Base-by-base conservation (phyloP, 37 sponge, comb jelly and placozoan genomes). In the Haliclona indistincta region DNA sequence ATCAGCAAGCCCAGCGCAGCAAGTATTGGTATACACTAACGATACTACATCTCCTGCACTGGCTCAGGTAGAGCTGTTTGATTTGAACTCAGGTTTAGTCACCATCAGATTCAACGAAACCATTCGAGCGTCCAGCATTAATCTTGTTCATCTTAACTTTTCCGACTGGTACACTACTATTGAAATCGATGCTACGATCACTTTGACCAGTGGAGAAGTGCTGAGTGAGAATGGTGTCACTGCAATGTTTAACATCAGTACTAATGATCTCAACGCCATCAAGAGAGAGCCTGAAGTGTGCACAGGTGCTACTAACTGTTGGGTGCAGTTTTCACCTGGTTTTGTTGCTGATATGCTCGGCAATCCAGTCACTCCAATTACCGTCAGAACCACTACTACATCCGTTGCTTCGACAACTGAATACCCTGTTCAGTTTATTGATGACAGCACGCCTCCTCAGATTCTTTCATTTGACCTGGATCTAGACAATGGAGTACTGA, bases 261-360 rank as follows among this genome's bases (percentile, higher is more conserved):
- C 56, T 2, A 37, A 56, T 10, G 94, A 89, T 54, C 76, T 89
- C 33, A 81, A 81, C 64, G 47, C 37, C 47, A 80, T 94, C 38
- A 94, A 94, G 68, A 38, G 47, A n/a, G 55, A 77, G 8, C 43
- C 63, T 20, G 45, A 17, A 23, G 29, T 94, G n/a, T 95, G 96
- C 74, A 63, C 70, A 6, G 28, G 41, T 43, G 67, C 61, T 8
- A 37, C 62, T 29, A 30, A 19, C 23, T 95, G 96, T 70, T 88
- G 64, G 60, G 56, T 91, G 6, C 82, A 83, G 6, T 88, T 91
- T 41, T 54, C 70, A 36, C 23, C 54, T 25, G 38, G 17, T 0
- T 85, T 91, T 55, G 43, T 91, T 17, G 45, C 26, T 10, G 96
- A 95, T 69, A 88, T 88, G 93, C 81, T 85, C 55, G 93, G 84